Base-by-base conservation (phyloP, 2,888 invertebrate genomes). In the Drosophila cyrtoloma region DNA sequence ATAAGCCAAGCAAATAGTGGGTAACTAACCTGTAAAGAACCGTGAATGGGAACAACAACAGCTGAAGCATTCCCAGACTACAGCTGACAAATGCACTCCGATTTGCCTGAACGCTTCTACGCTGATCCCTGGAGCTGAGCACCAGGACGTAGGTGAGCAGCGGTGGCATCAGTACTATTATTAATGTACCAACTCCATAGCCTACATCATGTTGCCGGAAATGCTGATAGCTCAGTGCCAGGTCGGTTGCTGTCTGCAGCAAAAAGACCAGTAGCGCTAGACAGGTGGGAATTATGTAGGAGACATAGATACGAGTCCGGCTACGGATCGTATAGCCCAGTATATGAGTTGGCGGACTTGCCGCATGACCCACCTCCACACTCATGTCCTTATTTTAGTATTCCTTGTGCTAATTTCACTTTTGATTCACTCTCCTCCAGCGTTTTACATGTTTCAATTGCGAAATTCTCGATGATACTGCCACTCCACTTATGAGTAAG, bases 221-320 rank as follows among this genome's bases (percentile, higher is more conserved):
- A 89, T 96, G 96, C 90, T 96, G 95, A 74, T 94, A 94, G 59
- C 96, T 94, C 3, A 97, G 94, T 0, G 95, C 95, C 37, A 96
- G 91, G 90, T 97, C 97, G 51, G 95, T 95, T 26, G 96, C 95
- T 47, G 96, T 95, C 61, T 97, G 94, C 5, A 95, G 93, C 42
- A 96, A 94, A 83, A 96, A 97, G 35, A 96, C 92, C 2, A 95
- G 75, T 52, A 96, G 94, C 16, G 95, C 95, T 42, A 95, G 84
- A n/a, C 95, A 75, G 5, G 94, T 93, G 56, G 96, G 96, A 42
- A 95, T 87, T 53, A 96, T 91, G 60, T 91, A 93, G 26, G 92
- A 90, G n/a, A 93, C 90, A 67, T 92, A 91, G 63, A 93, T 93
- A 56, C 93, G 92, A 3, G 92, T 93, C n/a, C 87, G 91, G 60